These are phyloP conservation scores for Trochalopteron elliotii DNA, from an alignment of 2,113 vertebrate genomes.

Conservation along the genomic window DNA sequence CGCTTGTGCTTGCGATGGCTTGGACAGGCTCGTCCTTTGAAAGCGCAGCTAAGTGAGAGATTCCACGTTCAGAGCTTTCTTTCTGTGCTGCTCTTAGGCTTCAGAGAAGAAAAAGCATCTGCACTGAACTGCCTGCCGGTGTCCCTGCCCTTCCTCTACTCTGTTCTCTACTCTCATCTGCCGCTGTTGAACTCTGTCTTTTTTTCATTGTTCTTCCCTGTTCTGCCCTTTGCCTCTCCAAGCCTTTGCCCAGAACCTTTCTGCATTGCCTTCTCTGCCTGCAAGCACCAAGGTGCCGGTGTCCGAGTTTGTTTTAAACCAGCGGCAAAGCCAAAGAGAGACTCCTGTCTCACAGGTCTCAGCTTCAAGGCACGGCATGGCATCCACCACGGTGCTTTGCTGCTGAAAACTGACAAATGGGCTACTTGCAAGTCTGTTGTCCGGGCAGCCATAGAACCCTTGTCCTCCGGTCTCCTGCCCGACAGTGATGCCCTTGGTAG, in stretches of 20 bases:
- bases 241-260: neutral
- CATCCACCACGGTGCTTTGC: neutral
- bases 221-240: neutral
- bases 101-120: neutral
- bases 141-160: neutral
- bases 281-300: too few species aligned
- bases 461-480: too few species aligned
- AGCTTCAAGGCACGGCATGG: neutral
- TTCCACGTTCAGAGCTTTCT: neutral
- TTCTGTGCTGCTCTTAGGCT: neutral
- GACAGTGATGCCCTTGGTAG: neutral
- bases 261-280: neutral
- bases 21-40: neutral
- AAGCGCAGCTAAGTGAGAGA: neutral
- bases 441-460: neutral
- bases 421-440: neutral
- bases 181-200: neutral
- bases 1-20: fast-evolving
- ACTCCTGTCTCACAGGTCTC: neutral
- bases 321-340: neutral
- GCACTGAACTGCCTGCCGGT: neutral
- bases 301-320: neutral
- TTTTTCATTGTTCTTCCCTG: neutral
- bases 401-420: neutral
- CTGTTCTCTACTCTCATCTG: neutral